Evolutionary conservation across 2,113 vertebrate species (phyloP), one percentile per base, ranked within the genome.

Genomic region (Cynocephalus volans): DNA sequence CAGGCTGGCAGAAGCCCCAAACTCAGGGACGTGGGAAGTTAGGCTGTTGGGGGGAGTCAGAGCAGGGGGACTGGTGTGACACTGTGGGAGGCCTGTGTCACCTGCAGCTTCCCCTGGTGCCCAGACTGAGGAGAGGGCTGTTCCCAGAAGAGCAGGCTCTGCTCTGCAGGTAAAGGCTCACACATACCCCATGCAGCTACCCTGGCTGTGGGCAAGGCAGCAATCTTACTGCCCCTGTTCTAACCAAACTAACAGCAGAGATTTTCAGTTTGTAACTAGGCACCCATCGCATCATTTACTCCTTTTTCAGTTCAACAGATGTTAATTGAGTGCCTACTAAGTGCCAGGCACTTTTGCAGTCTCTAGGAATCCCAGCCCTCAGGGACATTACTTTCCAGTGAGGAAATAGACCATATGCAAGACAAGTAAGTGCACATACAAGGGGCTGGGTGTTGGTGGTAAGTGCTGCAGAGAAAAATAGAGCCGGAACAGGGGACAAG

Each of bases 171-270:
- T 54, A 11, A 14, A 69, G n/a, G n/a, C 3, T 4, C 11, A 21
- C 12, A 9, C 6, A 4, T 26, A 8, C 19, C 45, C 23, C 1
- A 17, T 3, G 26, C 13, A 33, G 18, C 64, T 15, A 19, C 75
- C 24, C 56, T 15, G 58, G 21, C 36, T n/a, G 21, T 23, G 13
- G 13, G 54, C 64, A 65, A 18, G 4, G 11, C 1, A 58, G 17
- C 48, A 48, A 56, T 17, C 0, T 2, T 0, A 9, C 3, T 6
- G 36, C 1, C 1, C 3, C 5, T 0, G 1, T 33, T 48, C 52
- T 79, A 28, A 77, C 26, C 58, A 82, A 41, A 36, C 33, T 14
- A 50, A 52, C 21, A 45, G 23, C 23, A n/a, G 11, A 33, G 36
- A 72, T 50, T 26, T 56, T 50, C 7, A 17, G 6, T 81, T 28